Evolutionary conservation across 2,113 vertebrate genomes (phyloP).

Genomic region (Xenopus borealis): DNA sequence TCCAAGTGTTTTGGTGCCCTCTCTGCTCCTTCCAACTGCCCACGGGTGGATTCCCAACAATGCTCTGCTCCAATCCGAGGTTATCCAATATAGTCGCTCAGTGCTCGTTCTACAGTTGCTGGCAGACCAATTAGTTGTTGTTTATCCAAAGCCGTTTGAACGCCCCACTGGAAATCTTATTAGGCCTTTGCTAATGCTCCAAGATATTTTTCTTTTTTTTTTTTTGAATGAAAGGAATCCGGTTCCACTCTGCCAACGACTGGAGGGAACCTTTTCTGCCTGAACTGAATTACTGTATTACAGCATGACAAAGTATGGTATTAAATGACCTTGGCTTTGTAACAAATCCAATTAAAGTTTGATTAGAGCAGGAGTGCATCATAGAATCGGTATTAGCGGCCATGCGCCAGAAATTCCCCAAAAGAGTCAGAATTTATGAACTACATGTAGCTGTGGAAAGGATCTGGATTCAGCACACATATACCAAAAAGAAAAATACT

Average conservation of each 20-base stretch:
- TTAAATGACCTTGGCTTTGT: background rate
- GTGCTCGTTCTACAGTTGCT: slow-evolving; percentile 19
- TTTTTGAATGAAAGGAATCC: slow-evolving; percentile 26
- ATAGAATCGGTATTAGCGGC: too few species aligned
- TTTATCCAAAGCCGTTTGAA: slow-evolving; percentile 19
- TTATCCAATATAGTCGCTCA: slow-evolving; percentile 7
- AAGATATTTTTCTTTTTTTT: slow-evolving; percentile 13
- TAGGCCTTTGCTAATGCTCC: slow-evolving; percentile 19
- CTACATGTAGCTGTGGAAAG: too few species aligned
- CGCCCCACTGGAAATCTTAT: slow-evolving; percentile 26
- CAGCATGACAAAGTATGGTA: background rate
- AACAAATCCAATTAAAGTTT: slow-evolving; percentile 10
- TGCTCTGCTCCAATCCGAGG: background rate
- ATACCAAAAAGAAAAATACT: too few species aligned
- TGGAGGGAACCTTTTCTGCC: slow-evolving; percentile 6
- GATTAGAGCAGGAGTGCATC: too few species aligned
- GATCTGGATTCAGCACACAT: too few species aligned
- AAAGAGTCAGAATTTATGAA: too few species aligned
- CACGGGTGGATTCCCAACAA: slow-evolving; percentile 4
- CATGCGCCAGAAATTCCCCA: too few species aligned
- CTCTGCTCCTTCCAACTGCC: background rate
- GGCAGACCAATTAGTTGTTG: slow-evolving; percentile 30
- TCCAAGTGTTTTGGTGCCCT: too few species aligned
- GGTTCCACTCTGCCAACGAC: slow-evolving; percentile 11
- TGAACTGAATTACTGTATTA: slow-evolving; percentile 11